phyloP scores from a whole-genome alignment of 2,797 vertebrate species.

The Platyrinchus mystaceus region DNA sequence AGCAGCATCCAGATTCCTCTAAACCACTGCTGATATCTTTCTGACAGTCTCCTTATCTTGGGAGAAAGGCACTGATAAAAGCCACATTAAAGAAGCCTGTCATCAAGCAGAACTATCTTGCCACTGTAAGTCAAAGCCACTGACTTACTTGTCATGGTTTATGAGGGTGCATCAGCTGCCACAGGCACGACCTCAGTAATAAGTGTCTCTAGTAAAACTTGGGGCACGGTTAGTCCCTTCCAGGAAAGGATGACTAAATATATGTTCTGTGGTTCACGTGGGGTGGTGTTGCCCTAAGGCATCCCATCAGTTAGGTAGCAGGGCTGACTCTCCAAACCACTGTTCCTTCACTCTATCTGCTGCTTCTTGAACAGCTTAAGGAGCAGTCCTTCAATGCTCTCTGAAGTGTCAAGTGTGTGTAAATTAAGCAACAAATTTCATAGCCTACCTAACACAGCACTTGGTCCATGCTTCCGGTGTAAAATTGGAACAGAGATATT shows the following conservation, averaged over 20 bases:
- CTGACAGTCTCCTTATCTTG: not conserved
- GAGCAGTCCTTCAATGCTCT: not conserved
- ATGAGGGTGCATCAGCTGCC: not conserved
- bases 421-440: not conserved
- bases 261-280: accelerated
- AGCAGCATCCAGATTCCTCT: constrained; percentile 12
- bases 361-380: not conserved
- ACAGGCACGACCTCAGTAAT: not conserved
- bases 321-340: not conserved
- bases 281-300: not conserved
- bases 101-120: constrained; percentile 24
- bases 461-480: not conserved
- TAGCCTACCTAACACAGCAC: not conserved
- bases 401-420: not conserved
- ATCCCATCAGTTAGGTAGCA: not conserved
- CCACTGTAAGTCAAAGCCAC: constrained; percentile 30
- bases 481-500: not conserved
- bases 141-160: constrained; percentile 26
- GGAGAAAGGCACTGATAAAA: constrained; percentile 29
- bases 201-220: not conserved
- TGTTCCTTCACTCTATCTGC: not conserved
- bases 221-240: not conserved
- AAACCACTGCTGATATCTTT: constrained; percentile 30
- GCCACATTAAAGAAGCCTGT: not conserved
- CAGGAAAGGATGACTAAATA: not conserved